Evolutionary conservation across 2,797 vertebrate genomes (phyloP), one percentile per base, ranked within the genome.

Genomic region (Microcaecilia unicolor): DNA sequence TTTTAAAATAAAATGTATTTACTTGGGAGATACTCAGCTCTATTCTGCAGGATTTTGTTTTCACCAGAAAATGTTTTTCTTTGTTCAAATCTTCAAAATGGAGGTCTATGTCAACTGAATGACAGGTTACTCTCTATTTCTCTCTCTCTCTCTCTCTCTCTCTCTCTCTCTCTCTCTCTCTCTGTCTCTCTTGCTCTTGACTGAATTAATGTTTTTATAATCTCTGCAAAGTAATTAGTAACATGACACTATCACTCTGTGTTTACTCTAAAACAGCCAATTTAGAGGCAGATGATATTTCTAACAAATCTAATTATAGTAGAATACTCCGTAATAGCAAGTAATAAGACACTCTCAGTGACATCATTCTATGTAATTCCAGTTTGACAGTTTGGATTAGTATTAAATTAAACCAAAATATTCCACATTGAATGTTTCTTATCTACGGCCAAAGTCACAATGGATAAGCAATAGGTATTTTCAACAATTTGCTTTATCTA

Each of bases 151-250:
- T 15, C 4, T 22, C 2, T 29, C 27, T n/a, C 10, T 14, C 29
- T 18, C 18, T 36, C 8, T 23, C n/a, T n/a, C n/a, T n/a, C n/a
- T n/a, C 10, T 22, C 39, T 21, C 9, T 18, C 12, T 15, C 9
- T 18, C 12, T 15, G 4, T 22, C 2, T 29, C 27, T n/a, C 10
- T 14, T 29, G 18, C 18, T 36, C 8, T 23, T 13, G 11, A n/a
- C 3, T 12, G 12, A 35, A 5, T 7, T 22, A 15, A 13, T 12
- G 27, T 31, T 34, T 42, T 16, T 32, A 20, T 28, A 19, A 41
- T 46, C 47, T 31, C 45, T 41, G 22, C 20, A 18, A 14, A 12
- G 23, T 51, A 46, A 32, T 38, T 57, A 47, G 15, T 31, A 33
- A 41, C 34, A 6, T 19, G 15, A 30, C 32, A 44, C 12, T 52